Evolutionary conservation across 2,797 vertebrate genomes (phyloP), one percentile per base, ranked within the genome.

Genomic region (Aldrovandia affinis): DNA sequence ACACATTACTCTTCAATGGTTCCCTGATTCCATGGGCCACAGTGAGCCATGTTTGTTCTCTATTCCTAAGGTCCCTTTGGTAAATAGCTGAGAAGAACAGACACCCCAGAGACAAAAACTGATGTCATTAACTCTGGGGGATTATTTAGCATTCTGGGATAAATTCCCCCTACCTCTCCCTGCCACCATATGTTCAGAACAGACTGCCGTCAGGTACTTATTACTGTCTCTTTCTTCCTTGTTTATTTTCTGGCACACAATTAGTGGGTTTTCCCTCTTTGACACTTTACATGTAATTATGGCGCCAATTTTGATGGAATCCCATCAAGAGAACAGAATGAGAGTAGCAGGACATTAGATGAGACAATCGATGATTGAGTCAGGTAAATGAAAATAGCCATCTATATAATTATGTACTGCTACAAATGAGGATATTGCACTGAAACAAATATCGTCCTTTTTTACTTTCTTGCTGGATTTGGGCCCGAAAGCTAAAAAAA

Each of bases 1-100:
- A 86, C 86, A 88, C 85, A 82, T 86, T 73, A 82, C 28, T 54
- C 33, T 44, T 33, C 85, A 85, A 86, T 85, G 70, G 68, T 81
- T 81, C 65, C 52, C 61, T 33, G 55, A n/a, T 78, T 47, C 25
- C 73, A 14, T 12, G 5, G 25, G 42, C 73, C 25, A 3, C 50
- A 3, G 65, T 73, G 68, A 75, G 63, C 54, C 73, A 65, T 85
- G 84, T 85, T 87, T 88, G 81, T 65, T 59, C 81, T 83, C 65
- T 33, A 39, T 83, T 86, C 78, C 84, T 44, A 57, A 54, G 54
- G 63, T 81, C 68, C 70, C 79, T 86, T 81, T 83, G 65, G 25
- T 42, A 81, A 81, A 85, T 55, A 81, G 28, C 55, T 59, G 52
- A 7, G 50, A 81, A 52, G 79, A 81, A 81, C n/a, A 81, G 30